Conservation (phyloP, 2,888 invertebrate genomes). For the Ditula angustiorana region DNA sequence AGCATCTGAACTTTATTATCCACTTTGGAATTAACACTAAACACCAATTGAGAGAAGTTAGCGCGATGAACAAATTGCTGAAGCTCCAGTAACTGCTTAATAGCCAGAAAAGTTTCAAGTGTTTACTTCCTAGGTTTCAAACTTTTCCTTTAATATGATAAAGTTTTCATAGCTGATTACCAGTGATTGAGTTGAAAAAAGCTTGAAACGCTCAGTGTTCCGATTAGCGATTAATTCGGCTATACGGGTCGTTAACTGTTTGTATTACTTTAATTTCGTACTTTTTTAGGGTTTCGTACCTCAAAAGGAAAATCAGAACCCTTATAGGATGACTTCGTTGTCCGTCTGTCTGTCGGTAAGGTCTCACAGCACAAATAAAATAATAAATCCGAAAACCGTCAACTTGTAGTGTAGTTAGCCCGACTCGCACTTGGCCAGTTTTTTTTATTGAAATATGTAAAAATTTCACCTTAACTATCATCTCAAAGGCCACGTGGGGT, state of each 20-base stretch:
- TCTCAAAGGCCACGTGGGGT: too few relatives aligned
- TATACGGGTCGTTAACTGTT: not conserved
- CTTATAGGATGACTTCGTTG: too few relatives aligned
- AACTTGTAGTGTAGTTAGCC: too few relatives aligned
- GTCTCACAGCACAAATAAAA: too few relatives aligned
- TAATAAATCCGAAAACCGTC: too few relatives aligned
- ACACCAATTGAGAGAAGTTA: slow-evolving; percentile 12
- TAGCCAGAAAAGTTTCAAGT: slow-evolving; percentile 7
- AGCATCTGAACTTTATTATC: slow-evolving; percentile 19
- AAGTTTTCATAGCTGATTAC: slow-evolving; percentile 8
- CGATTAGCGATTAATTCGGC: not conserved
- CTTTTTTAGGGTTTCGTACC: too few relatives aligned
- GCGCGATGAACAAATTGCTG: slow-evolving; percentile 12
- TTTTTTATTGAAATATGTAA: too few relatives aligned
- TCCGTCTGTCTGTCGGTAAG: too few relatives aligned
- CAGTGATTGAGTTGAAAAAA: slow-evolving; percentile 10
- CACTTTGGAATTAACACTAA: slow-evolving; percentile 10
- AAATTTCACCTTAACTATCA: too few relatives aligned
- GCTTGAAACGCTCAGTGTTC: slow-evolving; percentile 7
- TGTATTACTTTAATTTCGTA: too few relatives aligned
- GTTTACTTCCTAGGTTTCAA: slow-evolving; percentile 12
- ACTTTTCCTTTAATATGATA: slow-evolving; percentile 3
- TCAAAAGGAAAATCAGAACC: too few relatives aligned
- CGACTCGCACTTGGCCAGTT: too few relatives aligned
- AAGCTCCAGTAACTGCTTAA: slow-evolving; percentile 7